These are phyloP conservation scores for Drosophila ananassae DNA, from an alignment of 1,140 invertebrate species.

Conservation along the genomic window DNA sequence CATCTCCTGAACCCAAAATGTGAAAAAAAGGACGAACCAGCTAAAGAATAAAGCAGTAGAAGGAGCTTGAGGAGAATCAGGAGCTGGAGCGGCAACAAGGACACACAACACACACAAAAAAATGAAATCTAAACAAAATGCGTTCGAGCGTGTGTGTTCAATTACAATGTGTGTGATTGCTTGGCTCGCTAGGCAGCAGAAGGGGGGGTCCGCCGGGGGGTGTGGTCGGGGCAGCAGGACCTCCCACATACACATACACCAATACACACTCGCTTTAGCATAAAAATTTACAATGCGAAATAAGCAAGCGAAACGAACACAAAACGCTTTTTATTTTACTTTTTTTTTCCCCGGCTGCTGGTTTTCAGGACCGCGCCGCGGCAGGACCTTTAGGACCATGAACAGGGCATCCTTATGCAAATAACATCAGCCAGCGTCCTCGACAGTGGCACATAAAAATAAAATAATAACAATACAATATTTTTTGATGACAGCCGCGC, in stretches of 20 bases:
- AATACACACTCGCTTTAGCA: conserved; percentile 44
- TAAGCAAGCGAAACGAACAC: conserved; percentile 77
- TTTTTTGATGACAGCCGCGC: conserved; percentile 76
- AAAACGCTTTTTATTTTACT: conserved; percentile 53
- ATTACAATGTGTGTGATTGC: conserved; percentile 84
- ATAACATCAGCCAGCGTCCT: conserved; percentile 58
- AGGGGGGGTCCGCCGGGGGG: conserved; percentile 3
- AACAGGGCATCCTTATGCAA: conserved; percentile 73
- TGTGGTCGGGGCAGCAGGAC: conserved; percentile 26
- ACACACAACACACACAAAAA: conserved; percentile 39
- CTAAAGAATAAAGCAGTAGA: conserved; percentile 47
- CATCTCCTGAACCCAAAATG: conserved; percentile 77
- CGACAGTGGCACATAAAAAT: conserved; percentile 71
- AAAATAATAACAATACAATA: conserved; percentile 83
- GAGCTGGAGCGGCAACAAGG: conserved; percentile 47
- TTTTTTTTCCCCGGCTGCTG: conserved; percentile 38
- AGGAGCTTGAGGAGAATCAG: conserved; percentile 44
- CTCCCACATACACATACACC: conserved; percentile 22
- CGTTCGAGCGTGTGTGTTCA: conserved; percentile 83
- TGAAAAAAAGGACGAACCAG: conserved; percentile 54
- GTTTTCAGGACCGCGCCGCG: conserved; percentile 39
- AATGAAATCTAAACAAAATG: conserved; percentile 83
- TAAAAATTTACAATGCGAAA: conserved; percentile 82
- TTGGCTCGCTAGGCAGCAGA: conserved; percentile 45
- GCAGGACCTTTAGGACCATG: conserved; percentile 44